phyloP scores from a whole-genome alignment of 2,113 vertebrate genomes.

The Calypte anna region DNA sequence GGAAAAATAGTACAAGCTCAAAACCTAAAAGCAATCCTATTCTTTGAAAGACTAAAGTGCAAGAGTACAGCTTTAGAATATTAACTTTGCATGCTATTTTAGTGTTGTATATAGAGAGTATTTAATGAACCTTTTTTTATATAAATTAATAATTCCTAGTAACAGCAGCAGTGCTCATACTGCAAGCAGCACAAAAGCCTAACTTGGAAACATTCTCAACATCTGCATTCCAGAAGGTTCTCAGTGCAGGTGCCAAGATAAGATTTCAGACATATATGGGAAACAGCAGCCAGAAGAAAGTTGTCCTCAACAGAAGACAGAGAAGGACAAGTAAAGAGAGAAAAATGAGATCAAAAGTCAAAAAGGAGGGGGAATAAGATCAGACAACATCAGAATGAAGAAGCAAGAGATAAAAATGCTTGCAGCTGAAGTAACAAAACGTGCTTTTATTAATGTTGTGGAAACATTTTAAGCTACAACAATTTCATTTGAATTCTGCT shows the following conservation, averaged over 20 bases:
- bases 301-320: neutral
- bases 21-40: neutral
- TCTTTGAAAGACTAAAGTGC: neutral
- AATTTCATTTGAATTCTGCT: neutral
- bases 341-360: neutral
- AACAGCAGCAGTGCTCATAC: neutral
- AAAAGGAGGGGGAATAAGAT: neutral
- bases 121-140: neutral
- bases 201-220: neutral
- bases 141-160: neutral
- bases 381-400: neutral
- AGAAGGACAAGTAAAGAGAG: neutral
- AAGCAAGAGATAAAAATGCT: neutral
- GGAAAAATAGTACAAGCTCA: neutral
- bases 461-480: slow-evolving; percentile 1
- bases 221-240: neutral
- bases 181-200: neutral
- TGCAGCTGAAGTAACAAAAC: neutral
- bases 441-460: neutral
- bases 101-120: neutral
- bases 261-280: neutral
- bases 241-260: neutral
- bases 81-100: neutral
- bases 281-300: neutral
- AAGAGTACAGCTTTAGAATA: neutral